These are phyloP conservation scores for Cantharis nigra DNA, from an alignment of 2,888 invertebrate species.

Conservation along the genomic window DNA sequence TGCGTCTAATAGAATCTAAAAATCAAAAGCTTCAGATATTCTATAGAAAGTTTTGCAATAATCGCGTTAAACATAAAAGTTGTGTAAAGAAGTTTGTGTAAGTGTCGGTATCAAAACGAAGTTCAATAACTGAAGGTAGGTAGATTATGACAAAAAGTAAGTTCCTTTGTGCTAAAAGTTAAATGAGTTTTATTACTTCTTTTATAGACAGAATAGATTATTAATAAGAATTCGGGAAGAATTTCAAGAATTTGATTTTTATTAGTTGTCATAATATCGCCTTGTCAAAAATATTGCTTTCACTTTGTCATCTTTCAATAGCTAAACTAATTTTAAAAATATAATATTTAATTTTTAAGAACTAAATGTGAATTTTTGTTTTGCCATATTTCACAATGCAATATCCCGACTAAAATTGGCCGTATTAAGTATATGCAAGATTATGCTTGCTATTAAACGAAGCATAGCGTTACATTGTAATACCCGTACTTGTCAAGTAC, in stretches of 20 bases:
- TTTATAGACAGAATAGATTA: neutral
- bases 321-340: neutral
- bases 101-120: neutral
- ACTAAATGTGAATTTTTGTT: neutral
- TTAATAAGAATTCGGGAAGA: neutral
- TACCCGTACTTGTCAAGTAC: neutral
- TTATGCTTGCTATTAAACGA: neutral
- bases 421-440: neutral
- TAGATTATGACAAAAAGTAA: conserved; percentile 3
- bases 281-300: neutral
- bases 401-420: neutral
- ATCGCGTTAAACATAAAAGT: conserved; percentile 4
- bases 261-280: neutral
- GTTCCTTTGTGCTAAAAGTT: conserved; percentile 2
- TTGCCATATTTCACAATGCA: neutral
- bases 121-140: conserved; percentile 3
- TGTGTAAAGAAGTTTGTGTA: conserved; percentile 2
- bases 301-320: neutral
- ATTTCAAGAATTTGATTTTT: neutral
- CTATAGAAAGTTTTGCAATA: conserved; percentile 1
- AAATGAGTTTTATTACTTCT: conserved; percentile 3
- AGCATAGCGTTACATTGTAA: neutral
- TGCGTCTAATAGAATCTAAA: neutral
- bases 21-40: conserved; percentile 1
- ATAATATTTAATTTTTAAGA: neutral